Evolutionary conservation across 2,797 vertebrate genomes (phyloP), one percentile per base, ranked within the genome.

Genomic region (Rhinella marina): DNA sequence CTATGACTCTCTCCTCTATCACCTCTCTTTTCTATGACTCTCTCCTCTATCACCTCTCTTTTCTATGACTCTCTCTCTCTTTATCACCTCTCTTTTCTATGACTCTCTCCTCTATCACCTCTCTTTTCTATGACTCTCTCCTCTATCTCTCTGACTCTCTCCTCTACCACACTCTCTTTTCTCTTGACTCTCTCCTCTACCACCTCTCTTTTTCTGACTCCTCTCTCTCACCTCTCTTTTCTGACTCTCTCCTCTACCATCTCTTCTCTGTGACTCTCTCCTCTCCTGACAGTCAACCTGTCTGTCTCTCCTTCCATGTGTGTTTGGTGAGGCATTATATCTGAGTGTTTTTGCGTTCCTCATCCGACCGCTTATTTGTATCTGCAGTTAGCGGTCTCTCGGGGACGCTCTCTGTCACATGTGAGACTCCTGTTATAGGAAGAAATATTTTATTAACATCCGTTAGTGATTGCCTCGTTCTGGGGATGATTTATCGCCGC

Each of bases 401-500:
- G 79, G 79, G 79, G 79, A 61, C 41, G 29, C 57, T 81, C 79
- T 81, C 61, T 81, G 79, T 81, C 59, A 81, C n/a, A 64, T 25
- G n/a, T 81, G 59, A 64, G 57, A 81, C 48, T 81, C 59, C 14
- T 50, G 29, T 81, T 81, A 81, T 64, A 48, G 32, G 11, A 29
- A 17, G 21, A 81, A 19, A 48, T 81, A 81, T 64, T 75, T 81
- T 81, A 59, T 61, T 81, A 64, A 62, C 32, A n/a, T 81, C 59
- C 61, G 62, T 41, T 62, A 64, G 57, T 50, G 79, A 32, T 23
- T 41, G 78, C 29, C 41, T 62, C 29, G 8, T 64, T 81, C 10
- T 41, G 41, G 17, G 77, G 57, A 8, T 64, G 79, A 62, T 62
- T 81, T 62, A n/a, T 81, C 3, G 79, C 41, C 23, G 9, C 70